Evolutionary conservation across 2,888 invertebrate genomes (phyloP), one percentile per base, ranked within the genome.

Genomic region (Lycophotia porphyrea): DNA sequence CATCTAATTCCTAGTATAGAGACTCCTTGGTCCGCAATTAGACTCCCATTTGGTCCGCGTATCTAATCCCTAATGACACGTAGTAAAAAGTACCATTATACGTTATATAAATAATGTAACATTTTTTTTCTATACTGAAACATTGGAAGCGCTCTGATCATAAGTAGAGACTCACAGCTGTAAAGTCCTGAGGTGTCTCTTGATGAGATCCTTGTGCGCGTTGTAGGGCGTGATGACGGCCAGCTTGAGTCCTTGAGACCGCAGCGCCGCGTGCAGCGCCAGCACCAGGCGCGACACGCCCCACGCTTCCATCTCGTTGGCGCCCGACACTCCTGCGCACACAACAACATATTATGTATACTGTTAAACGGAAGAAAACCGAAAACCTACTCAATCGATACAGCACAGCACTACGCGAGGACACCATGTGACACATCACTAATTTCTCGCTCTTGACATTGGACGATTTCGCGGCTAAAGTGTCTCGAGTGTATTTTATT

Each of bases 201-300:
- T 92, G 84, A 96, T 92, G 82, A 95, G 92, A 2, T 96, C 96
- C 68, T 93, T 93, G 85, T 96, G 96, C 65, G 94, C 96, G 89
- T 92, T 91, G 93, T 96, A 96, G 0, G 96, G 96, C 75, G 96
- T 96, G 90, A 96, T 93, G 87, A 96, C 93, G 78, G 96, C 96
- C 3, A 96, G 88, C 76, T 86, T 90, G 13, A 94, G 89, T 4
- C 67, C 82, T 0, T 0, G 7, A 13, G 88, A 74, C 1, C 90
- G 91, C 77, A 92, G 71, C 34, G 68, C 47, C 5, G 75, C 78
- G 52, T 80, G 64, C 65, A 93, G 89, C 49, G 95, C 94, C 44
- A 82, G 67, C 73, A 91, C 95, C 72, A 96, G 87, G 3, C 95
- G 93, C 60, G 93, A 84, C 86, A 95, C 96, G 80, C 93, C 95